phyloP scores from a whole-genome alignment of 1,140 invertebrate genomes.

The Platorchestia sp. region DNA sequence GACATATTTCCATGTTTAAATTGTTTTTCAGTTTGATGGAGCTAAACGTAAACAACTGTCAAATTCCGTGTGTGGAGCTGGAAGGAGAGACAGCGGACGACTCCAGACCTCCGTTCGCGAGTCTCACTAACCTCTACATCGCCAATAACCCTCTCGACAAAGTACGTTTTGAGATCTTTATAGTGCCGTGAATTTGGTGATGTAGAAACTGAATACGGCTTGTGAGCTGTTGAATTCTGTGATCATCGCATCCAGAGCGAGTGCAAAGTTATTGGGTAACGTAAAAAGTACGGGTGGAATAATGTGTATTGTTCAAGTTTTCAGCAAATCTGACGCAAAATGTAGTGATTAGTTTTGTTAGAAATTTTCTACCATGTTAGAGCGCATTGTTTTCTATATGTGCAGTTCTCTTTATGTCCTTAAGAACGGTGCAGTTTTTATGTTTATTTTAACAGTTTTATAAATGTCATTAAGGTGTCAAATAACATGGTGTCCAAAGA shows the following conservation, averaged over 20 bases:
- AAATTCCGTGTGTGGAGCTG: conserved; percentile 17
- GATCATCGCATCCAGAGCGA: no score
- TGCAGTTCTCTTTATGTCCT: no score
- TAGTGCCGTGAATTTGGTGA: not conserved
- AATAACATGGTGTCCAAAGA: no score
- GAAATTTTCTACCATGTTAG: no score
- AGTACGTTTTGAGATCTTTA: not conserved
- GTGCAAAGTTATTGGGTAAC: no score
- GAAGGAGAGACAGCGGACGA: not conserved
- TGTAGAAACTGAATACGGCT: not conserved
- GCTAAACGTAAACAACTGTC: conserved; percentile 50
- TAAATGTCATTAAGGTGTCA: no score
- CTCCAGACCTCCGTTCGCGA: not conserved
- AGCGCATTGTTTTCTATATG: no score
- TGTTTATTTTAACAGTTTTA: no score
- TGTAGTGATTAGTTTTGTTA: not conserved
- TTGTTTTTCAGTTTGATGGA: not conserved
- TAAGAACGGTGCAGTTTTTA: no score
- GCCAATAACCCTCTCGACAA: conserved; percentile 51
- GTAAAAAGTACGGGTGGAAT: no score
- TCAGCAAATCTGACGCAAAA: not conserved
- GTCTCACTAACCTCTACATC: conserved; percentile 1
- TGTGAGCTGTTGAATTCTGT: no score
- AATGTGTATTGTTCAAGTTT: no score
- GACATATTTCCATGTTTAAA: not conserved